Percentiles rank a stretch among this genome's conserved stretches.
phyloP scores from a whole-genome alignment of 2,888 invertebrate species.

The Herminia tarsipennalis region DNA sequence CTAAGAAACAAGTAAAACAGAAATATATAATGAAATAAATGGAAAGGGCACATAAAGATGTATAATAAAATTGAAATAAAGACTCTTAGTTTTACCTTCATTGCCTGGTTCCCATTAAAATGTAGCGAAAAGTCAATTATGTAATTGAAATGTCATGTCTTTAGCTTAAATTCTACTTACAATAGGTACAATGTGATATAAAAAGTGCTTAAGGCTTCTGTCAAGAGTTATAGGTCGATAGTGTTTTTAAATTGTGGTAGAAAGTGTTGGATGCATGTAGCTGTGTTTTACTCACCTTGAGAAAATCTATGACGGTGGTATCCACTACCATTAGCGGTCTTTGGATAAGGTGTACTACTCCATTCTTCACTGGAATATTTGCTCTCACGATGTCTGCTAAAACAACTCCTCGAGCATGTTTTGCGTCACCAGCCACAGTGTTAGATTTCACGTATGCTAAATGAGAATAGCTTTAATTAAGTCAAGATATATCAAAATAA shows the following conservation, averaged over 20 bases:
- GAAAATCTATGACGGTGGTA: conserved; percentile 93
- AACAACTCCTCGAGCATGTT: conserved; percentile 93
- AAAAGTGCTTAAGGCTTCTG: too few species aligned
- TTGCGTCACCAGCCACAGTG: conserved; percentile 91
- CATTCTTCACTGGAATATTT: conserved; percentile 96
- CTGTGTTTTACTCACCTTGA: conserved; percentile 87
- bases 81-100: conserved; percentile 77
- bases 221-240: too few species aligned
- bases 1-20: conserved; percentile 45
- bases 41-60: conserved; percentile 65
- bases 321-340: conserved; percentile 96
- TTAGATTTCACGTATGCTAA: conserved; percentile 95
- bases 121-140: conserved; percentile 77
- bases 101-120: conserved; percentile 81
- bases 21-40: conserved; percentile 49
- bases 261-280: neutral
- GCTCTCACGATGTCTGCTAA: conserved; percentile 94
- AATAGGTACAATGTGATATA: too few species aligned
- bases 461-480: too few species aligned
- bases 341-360: conserved; percentile 96
- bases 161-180: conserved; percentile 32
- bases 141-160: conserved; percentile 47
- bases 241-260: neutral
- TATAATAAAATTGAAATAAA: conserved; percentile 59
- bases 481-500: too few species aligned